phyloP scores from a whole-genome alignment of 2,797 vertebrate genomes.

The Microctenopoma stevenorrisi region DNA sequence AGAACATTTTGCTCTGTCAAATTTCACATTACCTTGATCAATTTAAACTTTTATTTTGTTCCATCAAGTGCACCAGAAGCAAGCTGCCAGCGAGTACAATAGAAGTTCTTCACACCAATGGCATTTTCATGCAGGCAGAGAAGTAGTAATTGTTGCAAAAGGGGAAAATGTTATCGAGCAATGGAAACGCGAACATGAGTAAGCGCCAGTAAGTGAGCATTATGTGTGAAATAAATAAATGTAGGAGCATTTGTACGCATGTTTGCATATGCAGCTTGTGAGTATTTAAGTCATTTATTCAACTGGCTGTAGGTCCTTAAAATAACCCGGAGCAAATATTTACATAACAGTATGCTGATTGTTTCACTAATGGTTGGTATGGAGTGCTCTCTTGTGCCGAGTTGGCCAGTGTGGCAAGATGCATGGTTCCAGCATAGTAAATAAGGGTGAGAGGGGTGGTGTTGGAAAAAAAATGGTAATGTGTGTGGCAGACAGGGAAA shows the following conservation, averaged over 20 bases:
- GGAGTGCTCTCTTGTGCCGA: slow-evolving; percentile 24
- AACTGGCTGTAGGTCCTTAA: slow-evolving; percentile 32
- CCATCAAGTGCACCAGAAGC: slow-evolving; percentile 53
- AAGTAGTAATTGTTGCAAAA: slow-evolving; percentile 11
- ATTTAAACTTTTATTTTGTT: slow-evolving; percentile 71
- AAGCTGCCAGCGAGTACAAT: slow-evolving; percentile 47
- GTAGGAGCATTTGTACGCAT: slow-evolving; percentile 14
- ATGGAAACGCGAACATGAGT: slow-evolving; percentile 13
- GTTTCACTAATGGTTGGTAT: slow-evolving; percentile 56
- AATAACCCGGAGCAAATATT: slow-evolving; percentile 66
- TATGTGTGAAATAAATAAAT: neutral
- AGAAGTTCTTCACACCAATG: slow-evolving; percentile 43
- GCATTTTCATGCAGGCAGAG: slow-evolving; percentile 34
- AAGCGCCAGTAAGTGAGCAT: neutral
- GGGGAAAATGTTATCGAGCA: slow-evolving; percentile 13
- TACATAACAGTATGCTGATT: slow-evolving; percentile 64
- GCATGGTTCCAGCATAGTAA: slow-evolving; percentile 37
- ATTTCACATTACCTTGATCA: slow-evolving; percentile 79
- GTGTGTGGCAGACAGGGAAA: slow-evolving; percentile 28
- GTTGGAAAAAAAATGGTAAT: slow-evolving; percentile 61
- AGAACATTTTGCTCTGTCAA: slow-evolving; percentile 75
- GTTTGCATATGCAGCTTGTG: slow-evolving; percentile 35
- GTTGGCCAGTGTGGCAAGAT: slow-evolving; percentile 39
- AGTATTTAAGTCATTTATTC: slow-evolving; percentile 38
- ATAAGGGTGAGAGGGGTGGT: slow-evolving; percentile 44